Conservation (phyloP, 2,113 vertebrate species). For the Miniopterus natalensis region DNA sequence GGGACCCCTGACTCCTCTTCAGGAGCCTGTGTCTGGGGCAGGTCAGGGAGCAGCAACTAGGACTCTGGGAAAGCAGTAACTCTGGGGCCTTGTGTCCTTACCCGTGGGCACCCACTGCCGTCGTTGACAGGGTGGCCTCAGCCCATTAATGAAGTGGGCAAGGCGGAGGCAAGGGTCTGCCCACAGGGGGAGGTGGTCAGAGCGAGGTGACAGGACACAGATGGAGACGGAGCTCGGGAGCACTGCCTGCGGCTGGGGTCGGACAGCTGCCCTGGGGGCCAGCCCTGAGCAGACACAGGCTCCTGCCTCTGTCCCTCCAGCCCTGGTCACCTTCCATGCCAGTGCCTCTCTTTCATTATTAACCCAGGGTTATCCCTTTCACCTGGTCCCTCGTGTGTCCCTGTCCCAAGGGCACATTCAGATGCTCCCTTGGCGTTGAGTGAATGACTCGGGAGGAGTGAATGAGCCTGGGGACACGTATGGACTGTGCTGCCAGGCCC, state of each 20-base stretch:
- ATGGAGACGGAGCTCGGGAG: not conserved
- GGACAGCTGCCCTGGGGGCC: not conserved
- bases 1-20: not conserved
- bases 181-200: not conserved
- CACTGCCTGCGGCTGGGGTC: not conserved
- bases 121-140: not conserved
- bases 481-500: not conserved
- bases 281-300: not conserved
- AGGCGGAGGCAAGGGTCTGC: not conserved
- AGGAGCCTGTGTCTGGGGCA: not conserved
- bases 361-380: too few species aligned
- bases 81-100: not conserved
- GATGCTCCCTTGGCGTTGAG: not conserved
- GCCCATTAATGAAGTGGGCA: not conserved
- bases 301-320: not conserved
- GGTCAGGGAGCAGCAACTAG: not conserved
- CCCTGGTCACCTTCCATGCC: accelerated
- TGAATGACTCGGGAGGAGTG: too few species aligned
- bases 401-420: not conserved
- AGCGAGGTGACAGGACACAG: accelerated
- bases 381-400: not conserved
- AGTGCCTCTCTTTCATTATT: not conserved
- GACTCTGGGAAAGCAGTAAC: not conserved
- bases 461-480: not conserved
- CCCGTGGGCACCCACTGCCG: not conserved